Percentiles rank a stretch among this genome's conserved stretches.
Conservation (phyloP, 2,113 vertebrate genomes). For the Cyphomyrus discorhynchus region DNA sequence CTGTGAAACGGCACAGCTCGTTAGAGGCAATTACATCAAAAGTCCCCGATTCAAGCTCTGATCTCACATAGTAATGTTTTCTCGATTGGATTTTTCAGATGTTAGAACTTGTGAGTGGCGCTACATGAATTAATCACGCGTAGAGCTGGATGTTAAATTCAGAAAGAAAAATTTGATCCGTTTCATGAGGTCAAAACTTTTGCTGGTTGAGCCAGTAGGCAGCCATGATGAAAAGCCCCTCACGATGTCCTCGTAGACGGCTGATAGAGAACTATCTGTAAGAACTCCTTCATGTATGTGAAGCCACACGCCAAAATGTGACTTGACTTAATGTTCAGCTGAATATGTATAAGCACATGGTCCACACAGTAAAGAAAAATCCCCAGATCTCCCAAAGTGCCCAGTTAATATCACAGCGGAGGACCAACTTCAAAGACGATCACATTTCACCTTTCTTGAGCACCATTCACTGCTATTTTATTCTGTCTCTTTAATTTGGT, state of each 20-base stretch:
- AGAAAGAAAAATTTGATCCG: not conserved
- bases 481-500: constrained; percentile 26
- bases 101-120: not conserved
- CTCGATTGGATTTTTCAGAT: not conserved
- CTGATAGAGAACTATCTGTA: not conserved
- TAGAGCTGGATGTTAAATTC: not conserved
- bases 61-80: not conserved
- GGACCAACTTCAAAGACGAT: not conserved
- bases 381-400: constrained; percentile 2
- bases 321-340: not conserved
- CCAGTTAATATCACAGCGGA: not conserved
- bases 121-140: not conserved
- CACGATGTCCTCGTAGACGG: not conserved
- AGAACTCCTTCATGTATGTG: not conserved
- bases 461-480: not conserved
- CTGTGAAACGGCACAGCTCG: not conserved
- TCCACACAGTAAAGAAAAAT: not conserved
- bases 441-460: not conserved
- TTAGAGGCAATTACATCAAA: constrained; percentile 7
- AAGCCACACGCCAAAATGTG: not conserved
- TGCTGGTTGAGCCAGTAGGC: not conserved
- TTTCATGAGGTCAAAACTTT: not conserved
- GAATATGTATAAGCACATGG: not conserved
- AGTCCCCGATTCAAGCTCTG: not conserved
- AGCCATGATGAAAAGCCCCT: not conserved